These are phyloP conservation scores for Erannis defoliaria DNA, from an alignment of 2,888 invertebrate genomes.

Conservation along the genomic window DNA sequence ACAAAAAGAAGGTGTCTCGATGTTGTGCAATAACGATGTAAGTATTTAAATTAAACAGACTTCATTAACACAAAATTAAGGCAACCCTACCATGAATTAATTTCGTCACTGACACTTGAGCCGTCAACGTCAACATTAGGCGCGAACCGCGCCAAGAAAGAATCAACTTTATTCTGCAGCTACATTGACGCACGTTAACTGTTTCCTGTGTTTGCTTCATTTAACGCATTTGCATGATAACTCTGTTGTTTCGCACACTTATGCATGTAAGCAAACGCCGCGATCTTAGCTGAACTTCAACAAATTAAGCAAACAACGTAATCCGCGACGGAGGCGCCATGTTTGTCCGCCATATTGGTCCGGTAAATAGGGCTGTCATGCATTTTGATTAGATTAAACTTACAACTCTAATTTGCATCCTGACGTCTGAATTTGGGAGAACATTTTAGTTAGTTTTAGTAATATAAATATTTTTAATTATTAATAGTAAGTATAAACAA, in stretches of 20 bases:
- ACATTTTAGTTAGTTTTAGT: background rate
- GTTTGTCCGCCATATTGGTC: slow-evolving; percentile 50
- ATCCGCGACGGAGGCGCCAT: slow-evolving; percentile 43
- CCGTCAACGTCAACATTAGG: slow-evolving; percentile 31
- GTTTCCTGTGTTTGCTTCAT: slow-evolving; percentile 22
- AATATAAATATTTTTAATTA: background rate
- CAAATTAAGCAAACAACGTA: slow-evolving; percentile 51
- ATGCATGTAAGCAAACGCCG: slow-evolving; percentile 47
- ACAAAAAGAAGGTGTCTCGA: background rate
- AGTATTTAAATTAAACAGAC: slow-evolving; percentile 18
- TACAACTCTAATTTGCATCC: slow-evolving; percentile 24
- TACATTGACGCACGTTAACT: slow-evolving; percentile 7
- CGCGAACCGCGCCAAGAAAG: slow-evolving; percentile 23
- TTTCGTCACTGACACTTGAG: slow-evolving; percentile 39
- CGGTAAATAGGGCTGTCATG: slow-evolving; percentile 45
- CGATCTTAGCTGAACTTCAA: slow-evolving; percentile 50
- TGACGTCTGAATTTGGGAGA: slow-evolving; percentile 4
- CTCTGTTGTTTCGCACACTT: slow-evolving; percentile 49
- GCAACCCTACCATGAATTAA: slow-evolving; percentile 33
- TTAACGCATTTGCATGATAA: slow-evolving; percentile 53
- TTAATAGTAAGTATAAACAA: no score
- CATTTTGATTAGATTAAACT: slow-evolving; percentile 42
- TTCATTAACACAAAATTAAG: slow-evolving; percentile 29
- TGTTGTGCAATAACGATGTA: slow-evolving; percentile 3
- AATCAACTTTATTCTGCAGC: slow-evolving; percentile 24